These are phyloP conservation scores for Eurois occulta DNA, from an alignment of 2,888 invertebrate genomes.

Conservation along the genomic window DNA sequence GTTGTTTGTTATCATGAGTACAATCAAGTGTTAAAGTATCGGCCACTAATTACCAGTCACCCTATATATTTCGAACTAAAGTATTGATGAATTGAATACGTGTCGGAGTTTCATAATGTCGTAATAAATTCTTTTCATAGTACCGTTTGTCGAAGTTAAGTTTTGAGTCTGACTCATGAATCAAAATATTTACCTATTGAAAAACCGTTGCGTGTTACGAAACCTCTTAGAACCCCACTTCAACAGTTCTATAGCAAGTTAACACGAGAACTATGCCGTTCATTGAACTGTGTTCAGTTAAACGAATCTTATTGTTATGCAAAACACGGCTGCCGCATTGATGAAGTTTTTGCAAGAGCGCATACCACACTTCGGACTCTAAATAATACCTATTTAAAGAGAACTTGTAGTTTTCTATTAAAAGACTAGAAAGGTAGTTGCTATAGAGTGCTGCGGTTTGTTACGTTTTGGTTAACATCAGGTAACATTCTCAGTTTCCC, in stretches of 20 bases:
- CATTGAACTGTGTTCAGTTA: constrained; percentile 28
- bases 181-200: not conserved
- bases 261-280: constrained; percentile 11
- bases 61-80: no score
- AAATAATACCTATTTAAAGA: not conserved
- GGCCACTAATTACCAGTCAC: no score
- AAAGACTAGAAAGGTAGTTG: not conserved
- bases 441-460: not conserved
- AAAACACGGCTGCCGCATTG: not conserved
- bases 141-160: no score
- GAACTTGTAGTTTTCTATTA: not conserved
- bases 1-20: no score
- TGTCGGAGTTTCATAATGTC: no score
- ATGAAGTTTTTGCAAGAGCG: constrained; percentile 6
- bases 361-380: not conserved
- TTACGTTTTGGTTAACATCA: not conserved
- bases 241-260: not conserved
- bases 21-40: no score
- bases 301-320: constrained; percentile 15
- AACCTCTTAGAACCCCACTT: constrained; percentile 5
- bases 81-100: no score
- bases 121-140: no score
- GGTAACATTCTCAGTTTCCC: no score
- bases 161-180: no score
- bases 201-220: constrained; percentile 30